Evolutionary conservation across 2,113 vertebrate genomes (phyloP).

Genomic region (Clarias batrachus): DNA sequence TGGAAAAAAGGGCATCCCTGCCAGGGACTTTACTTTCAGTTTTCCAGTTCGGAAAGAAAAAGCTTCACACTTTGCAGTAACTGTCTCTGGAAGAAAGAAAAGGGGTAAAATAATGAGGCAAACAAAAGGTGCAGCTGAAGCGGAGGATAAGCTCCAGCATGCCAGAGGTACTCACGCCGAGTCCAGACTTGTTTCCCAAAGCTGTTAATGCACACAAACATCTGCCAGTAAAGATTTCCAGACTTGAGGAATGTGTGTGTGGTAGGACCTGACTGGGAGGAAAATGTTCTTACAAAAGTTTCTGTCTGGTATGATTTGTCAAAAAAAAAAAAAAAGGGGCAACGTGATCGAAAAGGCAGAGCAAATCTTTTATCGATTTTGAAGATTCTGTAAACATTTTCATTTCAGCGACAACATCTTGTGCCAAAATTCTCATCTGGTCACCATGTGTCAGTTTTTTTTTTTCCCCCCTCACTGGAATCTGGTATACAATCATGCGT

Average conservation of each 20-base stretch:
- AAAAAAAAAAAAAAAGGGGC: too few species aligned
- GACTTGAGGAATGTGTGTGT: conserved; percentile 45
- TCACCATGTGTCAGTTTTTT: too few species aligned
- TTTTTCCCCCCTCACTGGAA: background rate
- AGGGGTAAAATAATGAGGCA: background rate
- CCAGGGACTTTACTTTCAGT: background rate
- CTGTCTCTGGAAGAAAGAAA: background rate
- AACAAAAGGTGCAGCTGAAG: conserved; percentile 1
- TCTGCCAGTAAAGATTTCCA: conserved; percentile 11
- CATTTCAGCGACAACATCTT: background rate
- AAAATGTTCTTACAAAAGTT: background rate
- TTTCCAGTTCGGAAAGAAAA: background rate
- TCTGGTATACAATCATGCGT: background rate
- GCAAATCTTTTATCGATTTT: background rate
- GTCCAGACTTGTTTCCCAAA: conserved; percentile 4
- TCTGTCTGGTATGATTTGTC: background rate
- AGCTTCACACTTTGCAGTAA: background rate
- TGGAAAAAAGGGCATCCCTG: background rate
- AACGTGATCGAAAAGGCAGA: background rate
- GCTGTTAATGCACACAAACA: conserved; percentile 25
- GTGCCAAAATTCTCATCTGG: background rate
- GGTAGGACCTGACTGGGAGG: background rate
- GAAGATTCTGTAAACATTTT: background rate
- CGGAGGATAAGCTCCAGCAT: conserved; percentile 19
- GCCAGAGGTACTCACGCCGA: background rate